Evolutionary conservation across 2,113 vertebrate genomes (phyloP), one percentile per base, ranked within the genome.

Genomic region (Benitochromis conjunctus): DNA sequence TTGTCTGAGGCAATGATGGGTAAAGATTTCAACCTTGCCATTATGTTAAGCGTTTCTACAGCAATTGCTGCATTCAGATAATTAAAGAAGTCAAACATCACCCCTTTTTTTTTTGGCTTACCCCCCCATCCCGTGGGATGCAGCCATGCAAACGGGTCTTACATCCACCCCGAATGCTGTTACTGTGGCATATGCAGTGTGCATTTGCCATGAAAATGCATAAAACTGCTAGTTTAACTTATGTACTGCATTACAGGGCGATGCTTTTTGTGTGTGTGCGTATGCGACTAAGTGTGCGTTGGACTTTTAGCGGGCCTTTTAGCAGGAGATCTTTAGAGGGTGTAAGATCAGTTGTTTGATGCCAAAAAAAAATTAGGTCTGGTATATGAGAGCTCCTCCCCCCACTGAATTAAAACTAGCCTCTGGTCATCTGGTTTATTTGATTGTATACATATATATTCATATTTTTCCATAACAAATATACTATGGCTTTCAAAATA

Each of bases 401-500:
- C 93, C 93, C 93, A 95, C 94, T 94, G 94, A 89, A 89, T 26
- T 26, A 90, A 92, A 94, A 94, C 94, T 93, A 95, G 94, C 93
- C 93, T 95, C 92, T 93, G 93, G 93, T 94, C 94, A 89, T 92
- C 86, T 55, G 92, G 71, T 94, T 93, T 93, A 93, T 89, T 93
- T 92, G 94, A 95, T 95, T 95, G 94, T 95, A 92, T 95, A 95
- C 89, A 94, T 93, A 93, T 93, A 91, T 92, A 88, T 90, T 85
- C 91, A 88, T 95, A 90, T 93, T 92, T 93, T 94, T 90, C 95
- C 92, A 96, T 96, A 96, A 96, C 95, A 97, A 96, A 96, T 96
- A 96, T 96, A 96, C 94, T 97, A 97, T 96, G 96, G 96, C 96
- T 97, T 97, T 95, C 88, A 96, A 97, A 96, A 96, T 95, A 96